Conservation (phyloP, 2,797 vertebrate genomes). For the Pipistrellus kuhlii region DNA sequence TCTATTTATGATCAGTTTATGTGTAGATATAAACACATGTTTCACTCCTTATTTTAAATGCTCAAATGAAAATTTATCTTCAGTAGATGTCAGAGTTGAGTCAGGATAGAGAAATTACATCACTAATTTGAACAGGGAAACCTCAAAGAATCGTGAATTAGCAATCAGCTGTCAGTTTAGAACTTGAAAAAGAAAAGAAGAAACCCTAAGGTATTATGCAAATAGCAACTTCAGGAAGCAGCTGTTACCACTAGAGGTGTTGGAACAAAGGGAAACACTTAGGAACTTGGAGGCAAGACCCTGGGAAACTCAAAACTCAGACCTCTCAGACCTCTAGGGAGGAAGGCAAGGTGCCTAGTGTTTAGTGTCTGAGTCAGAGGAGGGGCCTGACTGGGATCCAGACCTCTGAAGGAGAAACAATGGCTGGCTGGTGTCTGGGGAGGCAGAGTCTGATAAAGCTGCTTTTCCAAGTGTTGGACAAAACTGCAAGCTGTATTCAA, state of each 20-base stretch:
- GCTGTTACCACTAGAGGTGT: not conserved
- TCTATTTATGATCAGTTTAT: not conserved
- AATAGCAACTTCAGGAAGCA: not conserved
- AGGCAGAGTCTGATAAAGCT: fast-evolving
- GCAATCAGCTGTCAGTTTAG: not conserved
- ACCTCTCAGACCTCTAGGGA: not conserved
- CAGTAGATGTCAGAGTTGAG: not conserved
- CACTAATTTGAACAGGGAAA: not conserved
- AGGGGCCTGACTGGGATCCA: fast-evolving
- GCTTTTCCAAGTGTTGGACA: not conserved
- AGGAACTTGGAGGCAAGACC: not conserved
- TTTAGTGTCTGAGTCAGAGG: not conserved
- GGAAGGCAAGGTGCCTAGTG: not conserved
- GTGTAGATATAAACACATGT: not conserved
- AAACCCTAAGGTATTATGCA: not conserved
- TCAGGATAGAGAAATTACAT: not conserved
- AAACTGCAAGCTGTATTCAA: not conserved
- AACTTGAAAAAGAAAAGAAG: not conserved
- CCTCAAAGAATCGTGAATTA: not conserved
- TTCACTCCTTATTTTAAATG: not conserved
- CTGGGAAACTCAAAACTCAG: not conserved
- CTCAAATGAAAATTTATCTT: not conserved
- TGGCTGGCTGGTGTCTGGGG: not conserved
- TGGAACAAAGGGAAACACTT: not conserved
- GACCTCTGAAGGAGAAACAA: not conserved